phyloP scores from a whole-genome alignment of 2,888 invertebrate genomes.

The Eulithis prunata region DNA sequence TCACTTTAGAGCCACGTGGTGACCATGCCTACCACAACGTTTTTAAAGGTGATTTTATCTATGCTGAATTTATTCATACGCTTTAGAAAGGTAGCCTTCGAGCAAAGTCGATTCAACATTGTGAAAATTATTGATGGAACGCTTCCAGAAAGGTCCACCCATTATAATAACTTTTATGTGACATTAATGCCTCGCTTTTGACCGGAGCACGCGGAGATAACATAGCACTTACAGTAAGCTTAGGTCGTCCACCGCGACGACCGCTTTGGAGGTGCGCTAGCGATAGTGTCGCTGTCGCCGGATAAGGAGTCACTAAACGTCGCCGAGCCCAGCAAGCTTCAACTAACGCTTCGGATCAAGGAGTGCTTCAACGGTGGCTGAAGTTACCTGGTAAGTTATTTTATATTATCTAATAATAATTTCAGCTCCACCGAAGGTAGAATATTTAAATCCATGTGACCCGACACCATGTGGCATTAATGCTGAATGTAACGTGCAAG shows the following conservation, averaged over 20 bases:
- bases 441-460: conserved; percentile 84
- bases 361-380: conserved; percentile 79
- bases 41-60: conserved; percentile 57
- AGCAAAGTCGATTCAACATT: conserved; percentile 57
- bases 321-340: conserved; percentile 80
- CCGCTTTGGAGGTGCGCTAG: conserved; percentile 79
- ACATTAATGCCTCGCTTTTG: conserved; percentile 82
- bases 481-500: conserved; percentile 89
- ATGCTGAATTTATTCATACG: conserved; percentile 64
- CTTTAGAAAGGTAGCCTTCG: conserved; percentile 73
- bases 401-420: conserved; percentile 64
- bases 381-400: conserved; percentile 71
- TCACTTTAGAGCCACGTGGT: conserved; percentile 64
- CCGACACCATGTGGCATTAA: conserved; percentile 88
- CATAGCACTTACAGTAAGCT: conserved; percentile 84
- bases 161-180: conserved; percentile 75
- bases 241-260: conserved; percentile 75
- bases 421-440: conserved; percentile 76
- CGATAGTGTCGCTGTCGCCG: conserved; percentile 72
- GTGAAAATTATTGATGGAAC: conserved; percentile 63
- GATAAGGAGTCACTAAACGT: conserved; percentile 78
- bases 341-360: conserved; percentile 83
- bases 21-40: conserved; percentile 78
- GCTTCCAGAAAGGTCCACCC: conserved; percentile 77
- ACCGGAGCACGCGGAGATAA: conserved; percentile 84